Evolutionary conservation across 2,113 vertebrate species (phyloP).

Genomic region (Semicossyphus pulcher): DNA sequence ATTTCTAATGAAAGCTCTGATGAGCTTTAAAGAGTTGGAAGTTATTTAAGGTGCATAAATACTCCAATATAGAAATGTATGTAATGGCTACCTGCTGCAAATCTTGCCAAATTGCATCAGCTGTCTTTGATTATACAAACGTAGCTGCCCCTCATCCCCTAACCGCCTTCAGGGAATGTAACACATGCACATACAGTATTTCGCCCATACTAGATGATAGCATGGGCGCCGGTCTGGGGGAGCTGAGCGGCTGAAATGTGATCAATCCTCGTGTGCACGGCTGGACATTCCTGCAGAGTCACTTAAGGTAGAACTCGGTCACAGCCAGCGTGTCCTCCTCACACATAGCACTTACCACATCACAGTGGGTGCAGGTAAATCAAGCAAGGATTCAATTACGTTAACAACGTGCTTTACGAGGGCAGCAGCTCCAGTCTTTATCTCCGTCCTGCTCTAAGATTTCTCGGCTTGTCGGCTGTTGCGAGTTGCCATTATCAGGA

Average conservation of each 20-base stretch:
- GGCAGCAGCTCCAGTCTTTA: background rate
- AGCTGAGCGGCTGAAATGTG: conserved; percentile 19
- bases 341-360: conserved; percentile 6
- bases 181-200: no score
- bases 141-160: background rate
- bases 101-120: no score
- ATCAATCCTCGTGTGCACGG: conserved; percentile 13
- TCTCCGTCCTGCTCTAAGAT: background rate
- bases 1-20: no score
- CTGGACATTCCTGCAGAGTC: conserved; percentile 39
- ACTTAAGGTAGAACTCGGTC: conserved; percentile 1
- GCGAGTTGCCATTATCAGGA: conserved; percentile 9
- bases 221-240: no score
- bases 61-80: no score
- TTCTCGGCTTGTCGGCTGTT: conserved; percentile 18
- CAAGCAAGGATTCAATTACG: conserved; percentile 18
- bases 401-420: conserved; percentile 26
- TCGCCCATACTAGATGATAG: no score
- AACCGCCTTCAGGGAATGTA: no score
- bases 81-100: no score
- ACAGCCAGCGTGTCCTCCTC: background rate
- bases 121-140: background rate
- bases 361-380: conserved; percentile 30
- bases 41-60: no score
- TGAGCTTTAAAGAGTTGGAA: no score